These are phyloP conservation scores for Diarsia mendica DNA, from an alignment of 2,888 invertebrate species.

Conservation along the genomic window DNA sequence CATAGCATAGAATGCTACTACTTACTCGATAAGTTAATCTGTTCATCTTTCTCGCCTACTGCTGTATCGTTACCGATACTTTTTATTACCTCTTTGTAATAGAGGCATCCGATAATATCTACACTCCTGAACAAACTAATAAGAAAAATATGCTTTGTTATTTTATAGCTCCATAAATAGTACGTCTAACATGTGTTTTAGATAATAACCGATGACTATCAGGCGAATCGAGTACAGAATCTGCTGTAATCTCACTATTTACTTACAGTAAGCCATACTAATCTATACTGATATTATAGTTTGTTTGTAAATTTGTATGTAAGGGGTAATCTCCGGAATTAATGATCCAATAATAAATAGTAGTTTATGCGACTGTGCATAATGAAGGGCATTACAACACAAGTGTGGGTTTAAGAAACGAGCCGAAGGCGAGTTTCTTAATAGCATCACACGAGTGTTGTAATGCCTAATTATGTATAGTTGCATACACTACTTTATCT, in stretches of 20 bases:
- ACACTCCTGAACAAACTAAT: constrained; percentile 24
- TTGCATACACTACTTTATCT: no score
- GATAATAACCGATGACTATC: constrained; percentile 45
- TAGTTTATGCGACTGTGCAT: no score
- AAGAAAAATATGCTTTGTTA: constrained; percentile 27
- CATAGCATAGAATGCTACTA: no score
- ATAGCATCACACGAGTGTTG: no score
- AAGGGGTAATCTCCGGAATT: no score
- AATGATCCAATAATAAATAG: no score
- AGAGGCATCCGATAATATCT: constrained; percentile 29
- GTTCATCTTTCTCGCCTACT: background rate
- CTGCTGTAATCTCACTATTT: constrained; percentile 2
- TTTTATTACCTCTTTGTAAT: constrained; percentile 17
- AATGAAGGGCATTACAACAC: no score
- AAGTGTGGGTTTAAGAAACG: no score
- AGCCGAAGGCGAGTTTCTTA: no score
- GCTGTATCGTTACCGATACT: background rate
- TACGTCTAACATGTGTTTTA: constrained; percentile 35
- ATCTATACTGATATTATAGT: no score
- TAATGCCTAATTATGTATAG: no score
- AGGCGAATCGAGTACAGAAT: constrained; percentile 18
- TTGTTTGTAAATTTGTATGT: no score
- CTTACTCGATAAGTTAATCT: background rate
- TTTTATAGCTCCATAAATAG: constrained; percentile 38
- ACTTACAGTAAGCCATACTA: constrained; percentile 1